These are phyloP conservation scores for Pachyuromys duprasi DNA, from an alignment of 2,797 vertebrate genomes.

Conservation along the genomic window DNA sequence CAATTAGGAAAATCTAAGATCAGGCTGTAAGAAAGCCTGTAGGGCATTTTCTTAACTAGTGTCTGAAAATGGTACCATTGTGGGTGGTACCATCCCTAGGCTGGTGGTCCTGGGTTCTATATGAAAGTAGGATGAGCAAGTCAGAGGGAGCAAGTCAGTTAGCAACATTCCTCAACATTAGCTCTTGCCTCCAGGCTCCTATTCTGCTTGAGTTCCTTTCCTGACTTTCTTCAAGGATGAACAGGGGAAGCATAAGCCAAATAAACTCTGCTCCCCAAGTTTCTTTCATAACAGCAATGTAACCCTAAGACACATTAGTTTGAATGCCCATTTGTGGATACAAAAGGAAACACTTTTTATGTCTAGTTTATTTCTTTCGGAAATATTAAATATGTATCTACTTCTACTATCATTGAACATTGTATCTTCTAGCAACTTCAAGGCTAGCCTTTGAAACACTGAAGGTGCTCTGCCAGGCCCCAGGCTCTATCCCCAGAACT, in stretches of 20 bases:
- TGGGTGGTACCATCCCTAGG: neutral
- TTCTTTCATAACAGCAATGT: neutral
- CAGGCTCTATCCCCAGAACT: neutral
- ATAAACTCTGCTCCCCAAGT: neutral
- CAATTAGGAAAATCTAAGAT: neutral
- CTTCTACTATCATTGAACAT: neutral
- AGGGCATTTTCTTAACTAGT: neutral
- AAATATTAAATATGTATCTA: neutral
- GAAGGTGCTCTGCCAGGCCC: too few relatives aligned
- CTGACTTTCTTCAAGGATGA: neutral
- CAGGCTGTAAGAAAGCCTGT: neutral
- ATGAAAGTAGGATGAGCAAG: neutral
- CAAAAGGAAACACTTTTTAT: slow-evolving; percentile 24
- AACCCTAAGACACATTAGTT: slow-evolving; percentile 1
- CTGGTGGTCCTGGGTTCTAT: neutral
- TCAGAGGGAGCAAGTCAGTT: neutral
- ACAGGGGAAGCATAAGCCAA: neutral
- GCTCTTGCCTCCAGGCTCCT: neutral
- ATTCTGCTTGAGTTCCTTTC: neutral
- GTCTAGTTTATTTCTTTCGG: neutral
- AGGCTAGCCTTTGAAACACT: neutral
- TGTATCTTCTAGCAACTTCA: neutral
- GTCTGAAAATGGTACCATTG: neutral
- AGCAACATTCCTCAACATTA: neutral
- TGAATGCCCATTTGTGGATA: slow-evolving; percentile 33